Evolutionary conservation across 2,113 vertebrate species (phyloP).

Genomic region (Nesogale talazaci): DNA sequence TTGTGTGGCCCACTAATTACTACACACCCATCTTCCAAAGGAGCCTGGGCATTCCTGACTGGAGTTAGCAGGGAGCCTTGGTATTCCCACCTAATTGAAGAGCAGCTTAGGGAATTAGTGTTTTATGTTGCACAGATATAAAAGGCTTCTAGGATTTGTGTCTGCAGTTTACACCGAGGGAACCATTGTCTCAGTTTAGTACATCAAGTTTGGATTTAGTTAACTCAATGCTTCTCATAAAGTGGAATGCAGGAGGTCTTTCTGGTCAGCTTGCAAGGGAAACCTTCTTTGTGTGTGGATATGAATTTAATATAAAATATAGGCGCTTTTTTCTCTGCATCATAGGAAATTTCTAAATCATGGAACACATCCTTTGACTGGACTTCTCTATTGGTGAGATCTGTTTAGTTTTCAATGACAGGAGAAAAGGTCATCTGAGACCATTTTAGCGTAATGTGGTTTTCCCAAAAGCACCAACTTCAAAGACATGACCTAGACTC

Average conservation of each 20-base stretch:
- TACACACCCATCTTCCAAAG: constrained; percentile 41
- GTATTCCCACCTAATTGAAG: constrained; percentile 77
- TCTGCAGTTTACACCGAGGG: constrained; percentile 31
- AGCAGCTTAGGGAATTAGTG: background rate
- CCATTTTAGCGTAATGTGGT: background rate
- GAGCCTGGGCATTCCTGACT: constrained; percentile 23
- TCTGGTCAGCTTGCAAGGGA: constrained; percentile 31
- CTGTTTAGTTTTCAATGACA: constrained; percentile 30
- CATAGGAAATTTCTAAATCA: background rate
- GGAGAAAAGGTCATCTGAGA: background rate
- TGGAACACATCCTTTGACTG: constrained; percentile 10
- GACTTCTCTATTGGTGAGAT: background rate
- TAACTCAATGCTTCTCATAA: constrained; percentile 48
- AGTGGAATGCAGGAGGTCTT: constrained; percentile 49
- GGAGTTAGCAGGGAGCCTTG: background rate
- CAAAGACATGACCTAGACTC: background rate
- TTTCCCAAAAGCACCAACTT: background rate
- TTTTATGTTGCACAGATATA: constrained; percentile 12
- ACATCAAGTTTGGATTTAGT: background rate
- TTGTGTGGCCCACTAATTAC: constrained; percentile 66
- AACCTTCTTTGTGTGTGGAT: constrained; percentile 2
- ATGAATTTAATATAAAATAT: constrained; percentile 63
- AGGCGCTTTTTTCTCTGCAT: background rate
- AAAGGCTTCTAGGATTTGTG: constrained; percentile 59
- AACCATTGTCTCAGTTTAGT: constrained; percentile 39